Conservation (phyloP, 2,797 vertebrate species). For the Pyrocephalus nanus region DNA sequence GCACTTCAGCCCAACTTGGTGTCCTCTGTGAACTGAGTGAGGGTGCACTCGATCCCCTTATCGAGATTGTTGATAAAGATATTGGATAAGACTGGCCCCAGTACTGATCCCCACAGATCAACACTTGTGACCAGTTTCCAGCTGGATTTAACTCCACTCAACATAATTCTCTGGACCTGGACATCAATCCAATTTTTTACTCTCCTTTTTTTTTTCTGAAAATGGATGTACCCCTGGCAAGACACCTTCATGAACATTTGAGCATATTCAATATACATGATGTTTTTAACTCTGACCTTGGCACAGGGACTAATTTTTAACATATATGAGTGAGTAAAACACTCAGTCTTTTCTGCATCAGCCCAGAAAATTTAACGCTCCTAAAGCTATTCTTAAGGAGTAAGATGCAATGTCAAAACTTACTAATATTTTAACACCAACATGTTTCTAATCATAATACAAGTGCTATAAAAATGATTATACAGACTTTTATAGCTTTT, state of each 20-base stretch:
- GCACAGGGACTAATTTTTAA: not conserved
- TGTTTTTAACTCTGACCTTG: not conserved
- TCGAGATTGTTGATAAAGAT: not conserved
- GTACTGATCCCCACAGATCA: not conserved
- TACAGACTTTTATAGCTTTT: not conserved
- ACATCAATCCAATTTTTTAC: not conserved
- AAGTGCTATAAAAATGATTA: not conserved
- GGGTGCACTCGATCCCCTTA: not conserved
- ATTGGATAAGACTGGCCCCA: not conserved
- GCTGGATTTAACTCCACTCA: not conserved
- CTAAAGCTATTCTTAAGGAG: not conserved
- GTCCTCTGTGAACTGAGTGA: not conserved
- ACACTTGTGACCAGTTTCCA: no score
- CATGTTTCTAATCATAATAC: not conserved
- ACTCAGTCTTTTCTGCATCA: not conserved
- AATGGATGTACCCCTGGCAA: not conserved
- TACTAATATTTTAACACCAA: not conserved
- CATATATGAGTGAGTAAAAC: not conserved
- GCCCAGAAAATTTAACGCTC: not conserved
- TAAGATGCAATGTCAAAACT: not conserved
- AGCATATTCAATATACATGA: not conserved
- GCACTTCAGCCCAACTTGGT: not conserved
- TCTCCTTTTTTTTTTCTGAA: no score
- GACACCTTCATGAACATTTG: not conserved
- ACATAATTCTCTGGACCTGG: accelerated